These are phyloP conservation scores for Goniozus legneri DNA, from an alignment of 1,140 invertebrate species.

Conservation along the genomic window DNA sequence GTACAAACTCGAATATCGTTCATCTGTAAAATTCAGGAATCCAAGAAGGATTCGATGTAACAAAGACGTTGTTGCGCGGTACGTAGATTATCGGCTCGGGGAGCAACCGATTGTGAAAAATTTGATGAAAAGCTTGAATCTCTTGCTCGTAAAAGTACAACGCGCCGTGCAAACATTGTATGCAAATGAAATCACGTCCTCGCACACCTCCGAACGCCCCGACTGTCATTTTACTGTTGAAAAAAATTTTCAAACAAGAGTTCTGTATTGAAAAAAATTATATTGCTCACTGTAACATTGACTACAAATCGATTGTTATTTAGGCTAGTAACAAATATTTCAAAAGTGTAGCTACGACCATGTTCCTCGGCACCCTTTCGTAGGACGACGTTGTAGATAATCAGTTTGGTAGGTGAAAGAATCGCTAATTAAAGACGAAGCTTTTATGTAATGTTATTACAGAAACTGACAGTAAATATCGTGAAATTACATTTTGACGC, in stretches of 20 bases:
- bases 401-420: slow-evolving; percentile 66
- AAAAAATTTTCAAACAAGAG: slow-evolving; percentile 4
- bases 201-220: slow-evolving; percentile 79
- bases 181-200: slow-evolving; percentile 79
- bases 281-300: too few relatives aligned
- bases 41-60: slow-evolving; percentile 73
- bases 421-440: slow-evolving; percentile 59
- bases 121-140: slow-evolving; percentile 71
- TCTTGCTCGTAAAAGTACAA: slow-evolving; percentile 87
- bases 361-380: slow-evolving; percentile 58
- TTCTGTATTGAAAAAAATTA: too few relatives aligned
- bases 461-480: too few relatives aligned
- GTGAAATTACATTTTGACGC: too few relatives aligned
- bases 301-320: slow-evolving; percentile 1
- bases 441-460: too few relatives aligned
- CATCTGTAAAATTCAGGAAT: slow-evolving; percentile 77
- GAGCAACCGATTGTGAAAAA: slow-evolving; percentile 71
- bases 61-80: slow-evolving; percentile 73
- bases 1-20: background rate
- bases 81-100: slow-evolving; percentile 77
- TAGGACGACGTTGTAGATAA: slow-evolving; percentile 62
- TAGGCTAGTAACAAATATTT: too few relatives aligned
- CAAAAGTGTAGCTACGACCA: slow-evolving; percentile 43
- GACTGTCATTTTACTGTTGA: slow-evolving; percentile 59
- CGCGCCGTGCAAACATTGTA: slow-evolving; percentile 81